Evolutionary conservation across 1,140 invertebrate species (phyloP).

Genomic region (Achroia grisella): DNA sequence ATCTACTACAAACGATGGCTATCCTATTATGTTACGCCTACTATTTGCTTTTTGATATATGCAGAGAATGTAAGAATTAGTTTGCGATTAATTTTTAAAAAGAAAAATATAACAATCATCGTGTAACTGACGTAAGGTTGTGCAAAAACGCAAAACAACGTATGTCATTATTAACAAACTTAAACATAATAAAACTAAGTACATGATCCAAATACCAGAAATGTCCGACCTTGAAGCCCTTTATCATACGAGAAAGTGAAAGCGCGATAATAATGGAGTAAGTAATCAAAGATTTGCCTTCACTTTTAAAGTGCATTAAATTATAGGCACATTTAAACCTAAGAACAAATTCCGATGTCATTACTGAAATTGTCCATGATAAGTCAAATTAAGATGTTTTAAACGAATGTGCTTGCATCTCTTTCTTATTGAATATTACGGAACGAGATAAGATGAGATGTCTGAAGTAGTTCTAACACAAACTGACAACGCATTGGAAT

Average conservation of each 20-base stretch:
- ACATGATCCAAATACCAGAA: constrained; percentile 14
- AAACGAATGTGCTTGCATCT: constrained; percentile 2
- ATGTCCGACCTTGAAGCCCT: constrained; percentile 35
- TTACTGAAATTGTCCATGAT: constrained; percentile 14
- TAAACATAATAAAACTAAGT: neutral
- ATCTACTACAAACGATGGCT: constrained; percentile 10
- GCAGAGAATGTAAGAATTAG: too few species aligned
- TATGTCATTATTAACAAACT: too few species aligned
- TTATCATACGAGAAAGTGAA: constrained; percentile 46
- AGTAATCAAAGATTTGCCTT: constrained; percentile 11
- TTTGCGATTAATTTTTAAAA: too few species aligned
- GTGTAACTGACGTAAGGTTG: too few species aligned
- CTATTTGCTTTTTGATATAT: too few species aligned
- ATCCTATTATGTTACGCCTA: constrained; percentile 4
- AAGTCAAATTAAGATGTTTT: constrained; percentile 12
- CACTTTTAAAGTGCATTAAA: constrained; percentile 21
- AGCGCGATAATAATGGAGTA: constrained; percentile 20
- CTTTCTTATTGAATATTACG: neutral
- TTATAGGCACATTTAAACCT: constrained; percentile 4
- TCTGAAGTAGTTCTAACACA: neutral
- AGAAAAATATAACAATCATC: too few species aligned
- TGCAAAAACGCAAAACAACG: too few species aligned
- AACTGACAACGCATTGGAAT: constrained; percentile 4
- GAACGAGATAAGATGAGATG: neutral
- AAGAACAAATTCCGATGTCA: constrained; percentile 13